Evolutionary conservation across 1,140 invertebrate species (phyloP), one percentile per base, ranked within the genome.

Genomic region (Antheraea pernyi): DNA sequence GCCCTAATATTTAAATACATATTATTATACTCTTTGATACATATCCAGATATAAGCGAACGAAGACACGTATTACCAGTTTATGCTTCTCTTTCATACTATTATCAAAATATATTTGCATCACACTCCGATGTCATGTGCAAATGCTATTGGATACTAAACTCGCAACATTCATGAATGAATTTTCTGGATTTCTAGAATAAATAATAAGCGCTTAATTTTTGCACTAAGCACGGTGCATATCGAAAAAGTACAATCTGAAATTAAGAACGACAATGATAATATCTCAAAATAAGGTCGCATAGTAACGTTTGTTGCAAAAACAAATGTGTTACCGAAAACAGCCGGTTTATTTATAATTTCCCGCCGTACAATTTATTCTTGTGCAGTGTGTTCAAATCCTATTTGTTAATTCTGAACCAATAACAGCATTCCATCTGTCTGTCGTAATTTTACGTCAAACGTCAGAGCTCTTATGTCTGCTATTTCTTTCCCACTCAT

Each of bases 351-450:
- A 65, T 65, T 67, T 39, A 16, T 37, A 67, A 39, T 79, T 84
- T 87, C 75, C 74, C 89, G 89, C 84, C 11, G 46, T 16, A 18
- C 66, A 1, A 59, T 48, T 73, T 79, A 75, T 60, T 70, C 80
- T 79, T 65, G 68, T 74, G 72, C 67, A 83, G 85, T 91, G 88
- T 92, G 91, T 91, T 89, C 80, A 78, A 78, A 78, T 84, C 64
- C 77, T 77, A 92, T 92, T 92, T 72, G 91, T 66, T 77, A 76
- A 68, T 61, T 39, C 71, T 2, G 72, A 58, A 75, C 94, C 93
- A 94, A 94, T 94, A 71, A 77, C 36, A 79, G 67, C 69, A 70
- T 88, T 94, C 93, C 94, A 94, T 94, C 94, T 94, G 94, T 94
- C 94, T 94, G 81, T 75, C 90, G 86, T 86, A 91, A 81, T 83